Evolutionary conservation across 2,888 invertebrate species (phyloP), one percentile per base, ranked within the genome.

Genomic region (Leptinotarsa rubiginosa): DNA sequence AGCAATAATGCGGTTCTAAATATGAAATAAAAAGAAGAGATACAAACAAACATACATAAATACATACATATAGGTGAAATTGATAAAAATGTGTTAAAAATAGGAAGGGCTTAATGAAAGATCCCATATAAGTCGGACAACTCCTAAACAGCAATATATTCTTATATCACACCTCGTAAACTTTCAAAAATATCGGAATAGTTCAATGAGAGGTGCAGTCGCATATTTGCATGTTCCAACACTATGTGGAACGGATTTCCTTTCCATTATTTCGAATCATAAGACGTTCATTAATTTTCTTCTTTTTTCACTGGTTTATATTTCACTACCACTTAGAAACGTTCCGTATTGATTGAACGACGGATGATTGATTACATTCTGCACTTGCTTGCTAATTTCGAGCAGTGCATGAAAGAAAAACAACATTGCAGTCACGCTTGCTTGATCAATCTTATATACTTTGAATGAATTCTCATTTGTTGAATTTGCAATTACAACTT

Each of bases 161-260:
- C 2, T 41, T 41, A 41, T 12, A 10, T 10, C 2, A 41, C 10
- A 41, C 41, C 41, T 41, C 7, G 5, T 41, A 10, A 10, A 41
- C 41, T 41, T 41, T 41, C 0, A 56, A 20, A 20, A 22, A 4
- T 4, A 56, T 56, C 4, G 1, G 4, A 12, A 56, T 13, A 20
- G 20, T 56, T 18, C 20, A 56, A 13, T 56, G 3, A 4, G 22
- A 56, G 56, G 13, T 15, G 56, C 50, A 50, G 50, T 50, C 3
- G 22, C 22, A 25, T 1, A 56, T 25, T 56, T 56, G 15, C 25
- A 56, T 41, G 10, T 56, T 56, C 13, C 56, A 56, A 56, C 22
- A 22, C 20, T 22, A 56, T 56, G 56, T 56, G 13, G 56, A 56
- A 56, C 22, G 56, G 56, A 56, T 56, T 56, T 25, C 56, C 56